These are phyloP conservation scores for Chorisops tibialis DNA, from an alignment of 2,888 invertebrate genomes.

Conservation along the genomic window DNA sequence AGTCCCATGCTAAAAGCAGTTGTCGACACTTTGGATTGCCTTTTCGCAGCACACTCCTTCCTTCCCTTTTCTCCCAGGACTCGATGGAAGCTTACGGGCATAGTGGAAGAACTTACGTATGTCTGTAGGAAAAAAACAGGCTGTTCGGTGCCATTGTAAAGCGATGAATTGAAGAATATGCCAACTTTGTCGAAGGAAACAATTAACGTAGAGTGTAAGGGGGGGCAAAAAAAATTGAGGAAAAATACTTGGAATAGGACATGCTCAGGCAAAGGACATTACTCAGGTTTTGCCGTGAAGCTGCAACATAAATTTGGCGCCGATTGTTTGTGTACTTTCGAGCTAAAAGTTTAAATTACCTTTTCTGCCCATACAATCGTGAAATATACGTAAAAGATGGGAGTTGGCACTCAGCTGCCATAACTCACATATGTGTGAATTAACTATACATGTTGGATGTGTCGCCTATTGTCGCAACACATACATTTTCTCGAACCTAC, in stretches of 20 bases:
- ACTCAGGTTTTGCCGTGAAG: neutral
- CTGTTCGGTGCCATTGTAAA: constrained; percentile 13
- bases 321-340: constrained; percentile 26
- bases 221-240: neutral
- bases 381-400: too few relatives aligned
- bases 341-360: constrained; percentile 19
- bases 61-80: constrained; percentile 6
- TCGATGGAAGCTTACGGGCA: neutral
- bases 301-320: constrained; percentile 29
- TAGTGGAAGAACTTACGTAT: neutral
- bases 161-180: constrained; percentile 28
- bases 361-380: neutral
- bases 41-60: constrained; percentile 14
- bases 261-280: too few relatives aligned
- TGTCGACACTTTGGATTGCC: constrained; percentile 24
- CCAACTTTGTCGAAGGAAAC: constrained; percentile 32
- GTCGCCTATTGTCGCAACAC: too few relatives aligned
- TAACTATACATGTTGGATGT: too few relatives aligned
- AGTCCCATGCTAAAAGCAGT: constrained; percentile 21
- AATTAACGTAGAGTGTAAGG: constrained; percentile 26
- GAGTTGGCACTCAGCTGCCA: too few relatives aligned
- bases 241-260: neutral
- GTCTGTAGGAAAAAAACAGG: neutral
- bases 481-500: too few relatives aligned
- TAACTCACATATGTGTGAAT: too few relatives aligned